Conservation (phyloP, 2,113 vertebrate species). For the Typhlomys cinereus region DNA sequence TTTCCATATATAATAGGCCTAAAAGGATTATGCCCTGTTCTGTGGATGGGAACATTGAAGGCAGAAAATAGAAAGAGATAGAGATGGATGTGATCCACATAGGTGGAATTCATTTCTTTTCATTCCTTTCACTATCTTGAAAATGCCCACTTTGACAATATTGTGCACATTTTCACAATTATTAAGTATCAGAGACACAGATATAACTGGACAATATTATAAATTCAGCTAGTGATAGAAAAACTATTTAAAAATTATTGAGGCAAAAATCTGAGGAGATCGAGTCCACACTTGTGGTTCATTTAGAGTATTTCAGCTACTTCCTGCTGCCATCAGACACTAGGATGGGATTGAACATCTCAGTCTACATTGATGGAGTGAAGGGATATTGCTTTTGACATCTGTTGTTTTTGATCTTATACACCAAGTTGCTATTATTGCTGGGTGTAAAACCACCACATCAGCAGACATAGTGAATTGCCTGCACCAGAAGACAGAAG, state of each 20-base stretch:
- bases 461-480: conserved; percentile 58
- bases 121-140: background rate
- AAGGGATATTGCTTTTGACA: background rate
- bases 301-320: background rate
- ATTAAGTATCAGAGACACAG: no score
- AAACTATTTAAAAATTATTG: no score
- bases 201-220: background rate
- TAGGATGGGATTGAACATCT: rapidly evolving
- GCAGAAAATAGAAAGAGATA: background rate
- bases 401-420: conserved; percentile 2
- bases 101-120: background rate
- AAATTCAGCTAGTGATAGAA: background rate
- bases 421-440: conserved; percentile 9
- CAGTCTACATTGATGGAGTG: no score
- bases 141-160: background rate
- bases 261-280: background rate
- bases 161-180: background rate
- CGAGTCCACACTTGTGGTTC: no score
- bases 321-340: no score
- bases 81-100: background rate
- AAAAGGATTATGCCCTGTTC: background rate
- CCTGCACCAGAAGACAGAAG: conserved; percentile 65
- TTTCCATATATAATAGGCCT: background rate
- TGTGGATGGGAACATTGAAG: background rate
- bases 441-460: conserved; percentile 54